Base-by-base conservation (phyloP, 2,888 invertebrate species). In the Phengaris alcon region DNA sequence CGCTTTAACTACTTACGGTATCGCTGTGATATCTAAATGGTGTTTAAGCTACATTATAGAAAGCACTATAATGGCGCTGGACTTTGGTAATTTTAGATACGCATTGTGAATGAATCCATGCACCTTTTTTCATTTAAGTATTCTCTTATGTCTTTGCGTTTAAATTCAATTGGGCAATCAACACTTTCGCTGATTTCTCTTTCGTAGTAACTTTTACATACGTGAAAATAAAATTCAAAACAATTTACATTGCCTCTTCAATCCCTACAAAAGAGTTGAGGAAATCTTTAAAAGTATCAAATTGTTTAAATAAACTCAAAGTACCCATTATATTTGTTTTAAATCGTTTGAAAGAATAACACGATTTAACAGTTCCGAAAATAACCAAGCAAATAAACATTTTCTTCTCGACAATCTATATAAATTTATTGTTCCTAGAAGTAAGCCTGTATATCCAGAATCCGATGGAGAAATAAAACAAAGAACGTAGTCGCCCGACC, bases 111-210 rank as follows among this genome's bases (percentile, higher is more conserved):
- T 73, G 44, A 55, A 15, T n/a, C n/a, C 46, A 55, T 44, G 46
- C 54, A 55, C 44, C 44, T 73, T 73, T 73, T 44, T 46, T 73
- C 55, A 73, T 44, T 46, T 55, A 12, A 73, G 55, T 46, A 73
- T 55, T 54, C 54, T 10, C 44, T 55, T 73, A 15, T 55, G 73
- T 55, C 44, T 73, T 73, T 48, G 57, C 64, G 22, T 74, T 74
- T 74, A 74, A 74, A 74, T 74, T 54, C 64, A 68, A 74, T 74
- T 74, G 68, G 68, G 52, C 52, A 15, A 68, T 74, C 44, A 52
- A 68, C 68, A 74, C 74, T 74, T 74, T 74, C 54, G 64, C 68
- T 68, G 64, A 68, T 74, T 74, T 68, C 68, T 74, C 64, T 74
- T 73, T 13, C 13, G 46, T 22, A 9, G 12, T 59, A 15, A 59